Conservation (phyloP, 2,797 vertebrate genomes). For the Toxotes lorentzi region DNA sequence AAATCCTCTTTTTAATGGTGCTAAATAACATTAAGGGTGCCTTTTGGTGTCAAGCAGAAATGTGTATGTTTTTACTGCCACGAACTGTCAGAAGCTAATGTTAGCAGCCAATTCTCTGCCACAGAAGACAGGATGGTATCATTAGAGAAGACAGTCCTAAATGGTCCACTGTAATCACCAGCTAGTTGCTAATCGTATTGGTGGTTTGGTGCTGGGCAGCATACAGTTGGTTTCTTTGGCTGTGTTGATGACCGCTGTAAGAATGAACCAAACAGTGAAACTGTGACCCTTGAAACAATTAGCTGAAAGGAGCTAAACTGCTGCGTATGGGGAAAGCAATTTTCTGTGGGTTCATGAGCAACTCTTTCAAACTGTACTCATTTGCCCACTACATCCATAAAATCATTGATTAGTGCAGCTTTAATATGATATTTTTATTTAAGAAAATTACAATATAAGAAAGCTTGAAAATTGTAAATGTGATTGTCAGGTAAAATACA, state of each 20-base stretch:
- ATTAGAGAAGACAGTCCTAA: too few species aligned
- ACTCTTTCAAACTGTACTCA: background rate
- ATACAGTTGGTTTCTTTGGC: background rate
- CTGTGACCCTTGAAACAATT: background rate
- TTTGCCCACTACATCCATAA: background rate
- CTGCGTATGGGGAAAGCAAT: background rate
- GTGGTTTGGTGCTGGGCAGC: background rate
- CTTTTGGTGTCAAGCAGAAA: slow-evolving; percentile 24
- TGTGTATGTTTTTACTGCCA: background rate
- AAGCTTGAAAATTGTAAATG: background rate
- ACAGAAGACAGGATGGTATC: too few species aligned
- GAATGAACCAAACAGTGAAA: too few species aligned
- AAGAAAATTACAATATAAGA: background rate
- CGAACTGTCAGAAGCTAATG: background rate
- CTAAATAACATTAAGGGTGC: slow-evolving; percentile 6
- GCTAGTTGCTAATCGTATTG: too few species aligned
- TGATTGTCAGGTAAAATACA: too few species aligned
- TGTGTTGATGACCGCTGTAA: too few species aligned
- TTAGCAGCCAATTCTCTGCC: background rate
- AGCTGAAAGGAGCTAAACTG: background rate
- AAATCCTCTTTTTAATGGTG: slow-evolving; percentile 15
- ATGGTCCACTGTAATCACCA: background rate
- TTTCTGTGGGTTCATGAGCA: background rate
- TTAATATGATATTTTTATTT: background rate
- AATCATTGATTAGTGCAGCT: background rate